Conservation (phyloP, 2,888 invertebrate species). For the Mimumesa dahlbomi region DNA sequence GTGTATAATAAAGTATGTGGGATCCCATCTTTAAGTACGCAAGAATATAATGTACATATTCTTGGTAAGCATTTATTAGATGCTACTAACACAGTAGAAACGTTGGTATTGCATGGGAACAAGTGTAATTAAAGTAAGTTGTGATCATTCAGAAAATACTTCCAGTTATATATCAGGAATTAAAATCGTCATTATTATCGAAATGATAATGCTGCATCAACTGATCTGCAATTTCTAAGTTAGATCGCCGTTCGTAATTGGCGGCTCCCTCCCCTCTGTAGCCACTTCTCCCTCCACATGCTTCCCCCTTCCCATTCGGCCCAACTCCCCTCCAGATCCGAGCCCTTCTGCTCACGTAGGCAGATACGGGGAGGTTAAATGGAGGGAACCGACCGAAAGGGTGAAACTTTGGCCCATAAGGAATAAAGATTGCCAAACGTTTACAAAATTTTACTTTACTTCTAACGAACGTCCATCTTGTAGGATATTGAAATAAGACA, state of each 20-base stretch:
- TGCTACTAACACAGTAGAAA: no score
- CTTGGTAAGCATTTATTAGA: no score
- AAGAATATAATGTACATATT: no score
- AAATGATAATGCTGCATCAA: slow-evolving; percentile 2
- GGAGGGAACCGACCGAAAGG: slow-evolving; percentile 53
- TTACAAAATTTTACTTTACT: slow-evolving; percentile 22
- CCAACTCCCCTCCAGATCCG: slow-evolving; percentile 38
- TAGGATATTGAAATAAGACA: no score
- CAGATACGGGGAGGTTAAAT: slow-evolving; percentile 58
- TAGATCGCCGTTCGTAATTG: slow-evolving; percentile 57
- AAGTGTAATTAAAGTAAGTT: no score
- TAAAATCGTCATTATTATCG: not conserved
- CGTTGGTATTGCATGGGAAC: no score
- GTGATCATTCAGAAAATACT: no score
- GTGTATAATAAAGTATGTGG: no score
- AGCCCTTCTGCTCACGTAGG: slow-evolving; percentile 51
- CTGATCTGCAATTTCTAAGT: not conserved
- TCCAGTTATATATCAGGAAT: not conserved
- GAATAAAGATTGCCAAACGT: no score
- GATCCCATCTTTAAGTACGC: no score
- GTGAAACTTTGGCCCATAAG: slow-evolving; percentile 40
- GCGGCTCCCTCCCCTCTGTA: slow-evolving; percentile 62
- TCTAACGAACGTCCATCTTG: slow-evolving; percentile 5
- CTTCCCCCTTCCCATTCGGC: slow-evolving; percentile 42
- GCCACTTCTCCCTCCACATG: no score